A percentile compares a stretch with the other conserved stretches of the same genome.
Conservation (phyloP, 2,797 vertebrate genomes). For the Hirundo rustica region DNA sequence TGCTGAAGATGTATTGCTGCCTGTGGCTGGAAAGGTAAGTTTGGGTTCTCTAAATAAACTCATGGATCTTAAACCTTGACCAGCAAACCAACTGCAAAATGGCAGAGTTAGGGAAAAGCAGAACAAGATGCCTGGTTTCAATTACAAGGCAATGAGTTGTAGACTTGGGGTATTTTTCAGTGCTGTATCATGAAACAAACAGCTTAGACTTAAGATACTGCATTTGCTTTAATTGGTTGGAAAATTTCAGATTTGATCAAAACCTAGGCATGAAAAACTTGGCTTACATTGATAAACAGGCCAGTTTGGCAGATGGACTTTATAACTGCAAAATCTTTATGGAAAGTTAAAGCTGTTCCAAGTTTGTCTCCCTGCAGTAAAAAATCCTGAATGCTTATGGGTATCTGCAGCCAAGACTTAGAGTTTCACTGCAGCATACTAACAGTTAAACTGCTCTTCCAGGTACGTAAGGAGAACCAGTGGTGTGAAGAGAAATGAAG, state of each 20-base stretch:
- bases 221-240: neutral
- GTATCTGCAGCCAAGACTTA: neutral
- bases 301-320: neutral
- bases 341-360: neutral
- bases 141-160: neutral
- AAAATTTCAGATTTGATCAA: neutral
- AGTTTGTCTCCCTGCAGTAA: neutral
- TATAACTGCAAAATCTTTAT: neutral
- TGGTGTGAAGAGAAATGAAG: constrained; percentile 99
- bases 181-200: neutral
- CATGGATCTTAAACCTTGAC: neutral
- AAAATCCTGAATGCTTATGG: neutral
- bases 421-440: neutral
- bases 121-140: neutral
- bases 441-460: constrained; percentile 4
- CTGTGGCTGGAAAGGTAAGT: neutral
- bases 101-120: neutral
- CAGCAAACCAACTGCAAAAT: neutral
- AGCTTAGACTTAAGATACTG: neutral
- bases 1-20: neutral
- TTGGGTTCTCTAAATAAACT: neutral
- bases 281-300: neutral
- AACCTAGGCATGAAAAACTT: neutral
- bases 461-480: constrained; percentile 99
- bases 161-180: neutral